Percentiles rank a stretch among this genome's conserved stretches.
These are phyloP conservation scores for Brachionus angularis DNA, from an alignment of 1,140 invertebrate species.

Conservation along the genomic window DNA sequence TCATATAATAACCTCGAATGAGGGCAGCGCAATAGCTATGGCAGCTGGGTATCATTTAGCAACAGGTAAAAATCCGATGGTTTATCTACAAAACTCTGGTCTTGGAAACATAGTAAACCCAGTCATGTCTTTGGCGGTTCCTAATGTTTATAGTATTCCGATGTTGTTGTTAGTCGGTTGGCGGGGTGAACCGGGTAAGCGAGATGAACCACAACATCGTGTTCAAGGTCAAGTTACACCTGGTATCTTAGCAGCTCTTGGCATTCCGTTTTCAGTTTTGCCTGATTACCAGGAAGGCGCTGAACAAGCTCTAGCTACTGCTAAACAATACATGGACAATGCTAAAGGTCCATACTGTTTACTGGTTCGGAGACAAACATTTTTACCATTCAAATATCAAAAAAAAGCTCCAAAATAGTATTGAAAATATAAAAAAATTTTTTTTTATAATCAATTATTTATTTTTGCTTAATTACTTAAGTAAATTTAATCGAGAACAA, in stretches of 20 bases:
- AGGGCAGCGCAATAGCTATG: constrained; percentile 58
- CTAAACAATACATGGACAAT: constrained; percentile 57
- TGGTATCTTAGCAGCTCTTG: constrained; percentile 57
- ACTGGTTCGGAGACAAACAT: constrained; percentile 59
- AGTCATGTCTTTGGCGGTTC: constrained; percentile 57
- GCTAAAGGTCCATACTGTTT: constrained; percentile 57
- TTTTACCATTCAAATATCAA: constrained; percentile 54
- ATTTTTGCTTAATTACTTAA: too few relatives aligned
- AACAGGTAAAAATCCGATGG: constrained; percentile 56
- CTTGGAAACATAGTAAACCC: constrained; percentile 60
- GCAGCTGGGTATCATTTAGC: constrained; percentile 59
- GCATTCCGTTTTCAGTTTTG: constrained; percentile 58
- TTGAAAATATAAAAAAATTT: background rate
- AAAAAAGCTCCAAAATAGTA: constrained; percentile 1
- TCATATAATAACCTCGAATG: constrained; percentile 59
- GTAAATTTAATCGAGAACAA: constrained; percentile 52
- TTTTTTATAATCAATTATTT: background rate
- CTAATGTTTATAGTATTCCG: constrained; percentile 59
- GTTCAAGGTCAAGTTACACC: constrained; percentile 59
- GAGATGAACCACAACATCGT: constrained; percentile 60
- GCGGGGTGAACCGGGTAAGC: constrained; percentile 60
- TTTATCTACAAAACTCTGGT: constrained; percentile 60
- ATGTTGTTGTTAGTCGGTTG: constrained; percentile 60
- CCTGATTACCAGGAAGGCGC: constrained; percentile 59
- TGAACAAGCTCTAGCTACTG: constrained; percentile 54